These are phyloP conservation scores for Microctenopoma steveboyesi DNA, from an alignment of 2,797 vertebrate genomes.

Conservation along the genomic window DNA sequence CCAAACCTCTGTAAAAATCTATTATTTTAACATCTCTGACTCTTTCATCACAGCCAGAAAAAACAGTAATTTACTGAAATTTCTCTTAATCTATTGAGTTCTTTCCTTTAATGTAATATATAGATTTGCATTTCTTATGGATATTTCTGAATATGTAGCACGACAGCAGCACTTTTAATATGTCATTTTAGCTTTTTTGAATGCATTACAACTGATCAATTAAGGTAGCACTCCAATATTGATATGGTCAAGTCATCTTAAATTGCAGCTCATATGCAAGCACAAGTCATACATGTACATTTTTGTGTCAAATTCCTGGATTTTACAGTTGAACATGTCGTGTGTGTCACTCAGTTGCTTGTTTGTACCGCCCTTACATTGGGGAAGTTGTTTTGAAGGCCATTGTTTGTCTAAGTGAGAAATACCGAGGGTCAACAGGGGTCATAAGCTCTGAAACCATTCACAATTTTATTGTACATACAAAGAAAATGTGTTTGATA, in stretches of 20 bases:
- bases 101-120: neutral
- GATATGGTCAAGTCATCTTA: neutral
- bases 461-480: too few species aligned
- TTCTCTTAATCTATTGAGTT: neutral
- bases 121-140: too few species aligned
- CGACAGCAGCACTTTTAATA: neutral
- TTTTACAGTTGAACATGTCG: neutral
- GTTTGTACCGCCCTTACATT: constrained; percentile 7
- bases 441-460: neutral
- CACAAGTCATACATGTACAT: neutral
- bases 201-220: rapidly evolving
- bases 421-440: neutral
- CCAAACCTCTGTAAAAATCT: neutral
- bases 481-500: rapidly evolving
- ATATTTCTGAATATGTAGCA: too few species aligned
- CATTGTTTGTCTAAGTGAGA: neutral
- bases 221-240: neutral
- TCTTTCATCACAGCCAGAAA: constrained; percentile 17
- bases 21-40: constrained; percentile 30
- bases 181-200: neutral
- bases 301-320: neutral
- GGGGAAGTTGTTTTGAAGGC: constrained; percentile 41
- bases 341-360: neutral
- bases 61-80: neutral
- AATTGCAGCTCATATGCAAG: neutral